Percentiles rank a stretch among this genome's conserved stretches.
phyloP scores from a whole-genome alignment of 1,140 invertebrate species.

The Teleogryllus occipitalis region DNA sequence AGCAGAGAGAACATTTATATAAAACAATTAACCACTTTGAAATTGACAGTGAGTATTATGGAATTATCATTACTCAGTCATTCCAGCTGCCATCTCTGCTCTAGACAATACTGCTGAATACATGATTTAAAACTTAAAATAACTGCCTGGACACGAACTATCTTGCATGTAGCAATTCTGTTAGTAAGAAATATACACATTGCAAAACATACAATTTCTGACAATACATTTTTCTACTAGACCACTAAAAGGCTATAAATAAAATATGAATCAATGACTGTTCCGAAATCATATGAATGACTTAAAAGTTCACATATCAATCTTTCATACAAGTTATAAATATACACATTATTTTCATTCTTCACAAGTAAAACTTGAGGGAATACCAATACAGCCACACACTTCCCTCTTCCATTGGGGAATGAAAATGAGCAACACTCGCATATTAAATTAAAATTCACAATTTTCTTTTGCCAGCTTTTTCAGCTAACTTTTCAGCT shows the following conservation, averaged over 20 bases:
- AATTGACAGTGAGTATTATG: not conserved
- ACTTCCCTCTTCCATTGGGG: not conserved
- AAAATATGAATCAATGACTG: not conserved
- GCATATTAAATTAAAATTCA: not conserved
- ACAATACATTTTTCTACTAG: too few relatives aligned
- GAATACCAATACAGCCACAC: not conserved
- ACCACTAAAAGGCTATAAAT: not conserved
- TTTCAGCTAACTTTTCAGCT: slow-evolving; percentile 69
- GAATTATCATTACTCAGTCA: not conserved
- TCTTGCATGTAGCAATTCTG: not conserved
- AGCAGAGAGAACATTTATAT: not conserved
- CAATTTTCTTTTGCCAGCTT: slow-evolving; percentile 33
- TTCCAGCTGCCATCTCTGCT: not conserved
- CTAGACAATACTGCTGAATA: not conserved
- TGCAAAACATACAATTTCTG: not conserved
- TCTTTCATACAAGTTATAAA: not conserved
- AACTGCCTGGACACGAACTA: not conserved
- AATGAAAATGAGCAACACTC: not conserved
- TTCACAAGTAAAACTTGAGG: not conserved
- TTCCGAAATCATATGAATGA: not conserved
- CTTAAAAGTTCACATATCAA: not conserved
- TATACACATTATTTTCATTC: not conserved
- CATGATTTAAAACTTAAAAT: not conserved
- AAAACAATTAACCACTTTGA: not conserved
- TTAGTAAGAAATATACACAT: not conserved